Percentiles rank a stretch among this genome's conserved stretches.
phyloP scores from a whole-genome alignment of 2,113 vertebrate species.

The Arizona elegans region DNA sequence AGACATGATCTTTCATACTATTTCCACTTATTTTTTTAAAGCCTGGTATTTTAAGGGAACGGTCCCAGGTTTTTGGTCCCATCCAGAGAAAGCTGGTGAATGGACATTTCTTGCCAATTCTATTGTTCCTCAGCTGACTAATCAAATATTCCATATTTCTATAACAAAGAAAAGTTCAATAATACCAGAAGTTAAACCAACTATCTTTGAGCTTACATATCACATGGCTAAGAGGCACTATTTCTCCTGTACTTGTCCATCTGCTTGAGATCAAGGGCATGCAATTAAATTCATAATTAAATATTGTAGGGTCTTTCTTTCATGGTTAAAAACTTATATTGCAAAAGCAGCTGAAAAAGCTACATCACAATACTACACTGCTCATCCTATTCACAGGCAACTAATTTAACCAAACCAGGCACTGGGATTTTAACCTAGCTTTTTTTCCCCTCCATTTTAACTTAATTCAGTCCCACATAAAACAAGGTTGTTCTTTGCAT shows the following conservation, averaged over 20 bases:
- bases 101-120: slow-evolving; percentile 23
- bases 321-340: slow-evolving; percentile 59
- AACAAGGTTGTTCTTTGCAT: slow-evolving; percentile 65
- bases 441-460: slow-evolving; percentile 54
- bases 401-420: slow-evolving; percentile 64
- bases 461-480: slow-evolving; percentile 56
- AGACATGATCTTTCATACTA: not conserved
- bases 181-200: slow-evolving; percentile 30
- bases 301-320: slow-evolving; percentile 57
- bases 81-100: not conserved
- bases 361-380: slow-evolving; percentile 64
- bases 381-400: slow-evolving; percentile 65
- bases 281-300: slow-evolving; percentile 63
- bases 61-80: slow-evolving; percentile 59
- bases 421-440: slow-evolving; percentile 62
- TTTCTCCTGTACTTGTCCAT: slow-evolving; percentile 55
- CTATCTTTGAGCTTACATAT: slow-evolving; percentile 37
- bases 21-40: slow-evolving; percentile 38
- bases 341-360: slow-evolving; percentile 63
- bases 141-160: slow-evolving; percentile 30
- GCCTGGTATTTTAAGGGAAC: not conserved
- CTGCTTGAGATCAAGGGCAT: slow-evolving; percentile 61
- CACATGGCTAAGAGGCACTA: slow-evolving; percentile 45
- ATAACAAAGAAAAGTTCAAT: slow-evolving; percentile 36
- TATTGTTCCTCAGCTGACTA: slow-evolving; percentile 34